Percentiles rank a stretch among this genome's conserved stretches.
Evolutionary conservation across 35 echinoderm and acorn worm species (phyloP).

Genomic region (Heliocidaris erythrogramma): DNA sequence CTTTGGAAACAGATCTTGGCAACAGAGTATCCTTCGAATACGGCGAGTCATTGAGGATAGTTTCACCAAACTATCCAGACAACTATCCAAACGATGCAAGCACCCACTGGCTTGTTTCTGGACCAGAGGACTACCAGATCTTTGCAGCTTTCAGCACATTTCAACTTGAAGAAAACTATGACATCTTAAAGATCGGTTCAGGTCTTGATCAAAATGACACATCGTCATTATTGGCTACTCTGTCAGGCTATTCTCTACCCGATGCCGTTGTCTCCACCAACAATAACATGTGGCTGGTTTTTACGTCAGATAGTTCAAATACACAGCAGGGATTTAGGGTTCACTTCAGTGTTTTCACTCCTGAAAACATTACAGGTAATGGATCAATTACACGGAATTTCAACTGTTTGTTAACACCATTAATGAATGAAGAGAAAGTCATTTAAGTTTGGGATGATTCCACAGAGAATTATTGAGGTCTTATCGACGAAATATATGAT

Average conservation of each 20-base stretch:
- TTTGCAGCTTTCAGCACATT: background rate
- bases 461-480: too few species aligned
- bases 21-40: background rate
- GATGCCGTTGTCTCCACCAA: background rate
- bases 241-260: background rate
- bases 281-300: slow-evolving; percentile 41
- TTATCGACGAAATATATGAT: too few species aligned
- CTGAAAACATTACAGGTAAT: background rate
- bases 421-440: too few species aligned
- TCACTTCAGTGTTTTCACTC: background rate
- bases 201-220: slow-evolving; percentile 1
- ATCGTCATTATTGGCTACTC: background rate
- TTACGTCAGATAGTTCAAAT: background rate
- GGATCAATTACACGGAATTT: too few species aligned
- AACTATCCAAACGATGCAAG: background rate
- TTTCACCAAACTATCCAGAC: slow-evolving; percentile 22
- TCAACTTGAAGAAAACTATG: background rate
- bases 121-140: background rate
- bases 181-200: background rate
- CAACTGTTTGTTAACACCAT: too few species aligned
- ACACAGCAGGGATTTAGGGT: background rate
- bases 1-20: background rate
- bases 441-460: too few species aligned
- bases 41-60: background rate
- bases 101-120: background rate